Percentiles rank a stretch among this genome's conserved stretches.
Conservation (phyloP, 2,797 vertebrate species). For the Manis crassicaudata region DNA sequence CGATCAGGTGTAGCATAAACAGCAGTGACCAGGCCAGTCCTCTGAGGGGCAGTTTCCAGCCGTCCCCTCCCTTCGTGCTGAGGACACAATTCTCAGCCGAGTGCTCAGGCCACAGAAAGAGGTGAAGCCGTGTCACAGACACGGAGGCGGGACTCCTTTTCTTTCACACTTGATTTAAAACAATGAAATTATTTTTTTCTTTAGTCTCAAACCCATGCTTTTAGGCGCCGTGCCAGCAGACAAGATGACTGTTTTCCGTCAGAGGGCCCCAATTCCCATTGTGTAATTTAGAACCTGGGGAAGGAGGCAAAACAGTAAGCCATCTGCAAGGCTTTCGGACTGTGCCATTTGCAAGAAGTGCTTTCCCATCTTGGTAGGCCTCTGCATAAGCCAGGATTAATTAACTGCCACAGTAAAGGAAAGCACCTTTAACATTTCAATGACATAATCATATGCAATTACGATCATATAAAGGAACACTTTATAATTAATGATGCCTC, state of each 20-base stretch:
- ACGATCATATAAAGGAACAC: slow-evolving; percentile 41
- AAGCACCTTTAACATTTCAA: slow-evolving; percentile 69
- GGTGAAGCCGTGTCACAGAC: not conserved
- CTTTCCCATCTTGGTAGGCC: not conserved
- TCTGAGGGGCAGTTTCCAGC: not conserved
- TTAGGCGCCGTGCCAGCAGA: slow-evolving; percentile 54
- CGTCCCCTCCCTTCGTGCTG: not conserved
- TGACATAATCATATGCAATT: slow-evolving; percentile 70
- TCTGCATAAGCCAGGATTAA: slow-evolving; percentile 58
- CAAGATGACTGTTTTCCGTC: not conserved
- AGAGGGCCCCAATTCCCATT: not conserved
- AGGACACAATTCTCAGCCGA: not conserved
- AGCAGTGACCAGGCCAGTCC: not conserved
- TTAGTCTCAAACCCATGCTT: slow-evolving; percentile 4
- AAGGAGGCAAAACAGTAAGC: slow-evolving; percentile 33
- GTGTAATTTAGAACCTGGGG: slow-evolving; percentile 42
- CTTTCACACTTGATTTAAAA: slow-evolving; percentile 47
- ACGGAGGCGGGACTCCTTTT: not conserved
- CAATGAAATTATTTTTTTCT: slow-evolving; percentile 11
- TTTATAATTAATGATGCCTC: slow-evolving; percentile 71
- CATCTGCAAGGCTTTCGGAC: slow-evolving; percentile 62
- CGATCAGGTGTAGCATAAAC: too few relatives aligned
- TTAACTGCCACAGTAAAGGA: slow-evolving; percentile 68
- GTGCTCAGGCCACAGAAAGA: not conserved
- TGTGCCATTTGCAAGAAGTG: slow-evolving; percentile 48